phyloP scores from a whole-genome alignment of 2,113 vertebrate genomes.

The Rattus rattus region DNA sequence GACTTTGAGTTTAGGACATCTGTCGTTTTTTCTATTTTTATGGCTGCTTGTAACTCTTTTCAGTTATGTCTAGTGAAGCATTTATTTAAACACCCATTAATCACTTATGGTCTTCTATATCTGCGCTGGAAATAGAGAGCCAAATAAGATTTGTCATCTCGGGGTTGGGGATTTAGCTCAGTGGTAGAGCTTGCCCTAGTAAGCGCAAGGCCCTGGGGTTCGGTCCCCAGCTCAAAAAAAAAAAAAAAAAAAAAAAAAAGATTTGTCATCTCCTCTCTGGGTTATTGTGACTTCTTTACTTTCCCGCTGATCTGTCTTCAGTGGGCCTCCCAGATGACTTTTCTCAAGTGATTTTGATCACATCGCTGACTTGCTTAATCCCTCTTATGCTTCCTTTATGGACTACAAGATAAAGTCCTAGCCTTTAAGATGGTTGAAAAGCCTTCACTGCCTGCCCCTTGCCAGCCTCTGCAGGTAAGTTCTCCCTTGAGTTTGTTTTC shows the following conservation, averaged over 20 bases:
- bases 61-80: conserved; percentile 52
- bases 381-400: not conserved
- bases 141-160: not conserved
- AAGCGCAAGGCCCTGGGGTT: no score
- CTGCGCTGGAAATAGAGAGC: not conserved
- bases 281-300: not conserved
- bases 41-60: conserved; percentile 45
- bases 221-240: no score
- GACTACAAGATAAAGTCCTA: conserved; percentile 7
- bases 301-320: not conserved
- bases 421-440: not conserved
- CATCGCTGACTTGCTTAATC: not conserved
- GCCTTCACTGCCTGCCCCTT: not conserved
- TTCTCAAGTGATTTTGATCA: conserved; percentile 50
- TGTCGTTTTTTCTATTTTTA: conserved; percentile 51
- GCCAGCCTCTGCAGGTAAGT: not conserved
- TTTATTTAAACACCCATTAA: conserved; percentile 49
- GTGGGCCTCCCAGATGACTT: not conserved
- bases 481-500: not conserved
- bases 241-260: no score
- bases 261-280: not conserved
- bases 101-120: conserved; percentile 2
- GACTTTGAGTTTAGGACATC: not conserved
- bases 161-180: no score
- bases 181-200: no score